A percentile compares a stretch with the other conserved stretches of the same genome.
Evolutionary conservation across 2,888 invertebrate species (phyloP).

Genomic region (Hoplodrina blanda): DNA sequence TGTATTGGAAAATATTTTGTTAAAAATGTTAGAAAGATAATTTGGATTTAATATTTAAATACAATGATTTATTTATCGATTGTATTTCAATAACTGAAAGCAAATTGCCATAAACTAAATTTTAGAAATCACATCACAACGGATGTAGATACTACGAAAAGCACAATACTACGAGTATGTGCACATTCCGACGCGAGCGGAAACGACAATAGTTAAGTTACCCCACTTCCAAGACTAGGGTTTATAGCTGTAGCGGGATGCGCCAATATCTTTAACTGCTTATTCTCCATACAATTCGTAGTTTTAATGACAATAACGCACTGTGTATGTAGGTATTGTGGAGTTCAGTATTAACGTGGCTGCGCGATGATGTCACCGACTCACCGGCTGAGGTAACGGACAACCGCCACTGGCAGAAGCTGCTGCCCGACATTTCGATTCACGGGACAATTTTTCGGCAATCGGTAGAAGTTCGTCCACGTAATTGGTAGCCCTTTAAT

Average conservation of each 20-base stretch:
- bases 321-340: constrained; percentile 67
- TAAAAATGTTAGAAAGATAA: constrained; percentile 5
- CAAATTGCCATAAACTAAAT: constrained; percentile 24
- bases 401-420: constrained; percentile 50
- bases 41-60: constrained; percentile 21
- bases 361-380: constrained; percentile 81
- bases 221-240: constrained; percentile 55
- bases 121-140: constrained; percentile 44
- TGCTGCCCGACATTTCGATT: constrained; percentile 30
- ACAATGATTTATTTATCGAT: constrained; percentile 14
- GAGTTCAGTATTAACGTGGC: constrained; percentile 77
- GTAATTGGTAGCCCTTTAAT: constrained; percentile 27
- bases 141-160: constrained; percentile 45
- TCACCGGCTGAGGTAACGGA: constrained; percentile 72
- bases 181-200: constrained; percentile 51
- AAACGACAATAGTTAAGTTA: constrained; percentile 63
- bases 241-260: constrained; percentile 59
- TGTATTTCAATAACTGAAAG: constrained; percentile 5
- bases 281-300: constrained; percentile 64
- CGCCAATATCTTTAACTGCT: constrained; percentile 60
- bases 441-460: constrained; percentile 35
- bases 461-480: background rate
- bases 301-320: constrained; percentile 64
- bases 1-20: constrained; percentile 1
- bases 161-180: constrained; percentile 52